Evolutionary conservation across 2,797 vertebrate genomes (phyloP), one percentile per base, ranked within the genome.

Genomic region (Gallinago stenura): DNA sequence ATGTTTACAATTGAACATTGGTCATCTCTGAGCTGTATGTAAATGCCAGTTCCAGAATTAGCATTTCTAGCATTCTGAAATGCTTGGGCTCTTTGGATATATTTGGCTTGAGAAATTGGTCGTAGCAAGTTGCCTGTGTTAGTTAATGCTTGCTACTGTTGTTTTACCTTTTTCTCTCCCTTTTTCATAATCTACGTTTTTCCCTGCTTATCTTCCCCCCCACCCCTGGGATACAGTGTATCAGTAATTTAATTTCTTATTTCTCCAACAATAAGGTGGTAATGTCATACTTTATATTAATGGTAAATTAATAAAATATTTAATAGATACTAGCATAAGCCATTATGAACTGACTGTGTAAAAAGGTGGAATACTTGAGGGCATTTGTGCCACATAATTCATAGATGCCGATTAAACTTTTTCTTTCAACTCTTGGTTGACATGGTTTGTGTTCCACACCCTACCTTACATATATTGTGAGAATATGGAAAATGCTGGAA

Each of bases 231-330:
- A 81, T 87, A 66, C 24, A 30, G 22, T 58, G 48, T 91, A 39
- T 93, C 58, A 88, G 45, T 77, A 94, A n/a, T 83, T 58, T 84
- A 95, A 89, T 89, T n/a, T 90, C 41, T 90, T 94, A 72, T 87
- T 97, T 95, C 83, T 94, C 78, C 61, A 94, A 89, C 43, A 95
- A 68, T 82, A 82, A 53, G 77, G 81, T 89, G 81, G 51, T 95
- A 94, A 94, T 96, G 87, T 95, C 64, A 75, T 92, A 96, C 76
- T 96, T 97, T 96, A 95, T 97, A 92, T 96, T 96, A 65, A 95
- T 92, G 92, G 73, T 96, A 97, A 97, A 97, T 96, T 97, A 97
- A 96, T 98, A 94, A 98, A 97, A 96, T 97, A 96, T 96, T 79
- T 95, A 97, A 61, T 84, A 97, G 89, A 83, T 96, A 86, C 91